phyloP scores from a whole-genome alignment of 2,113 vertebrate genomes.

The Tinamus guttatus region DNA sequence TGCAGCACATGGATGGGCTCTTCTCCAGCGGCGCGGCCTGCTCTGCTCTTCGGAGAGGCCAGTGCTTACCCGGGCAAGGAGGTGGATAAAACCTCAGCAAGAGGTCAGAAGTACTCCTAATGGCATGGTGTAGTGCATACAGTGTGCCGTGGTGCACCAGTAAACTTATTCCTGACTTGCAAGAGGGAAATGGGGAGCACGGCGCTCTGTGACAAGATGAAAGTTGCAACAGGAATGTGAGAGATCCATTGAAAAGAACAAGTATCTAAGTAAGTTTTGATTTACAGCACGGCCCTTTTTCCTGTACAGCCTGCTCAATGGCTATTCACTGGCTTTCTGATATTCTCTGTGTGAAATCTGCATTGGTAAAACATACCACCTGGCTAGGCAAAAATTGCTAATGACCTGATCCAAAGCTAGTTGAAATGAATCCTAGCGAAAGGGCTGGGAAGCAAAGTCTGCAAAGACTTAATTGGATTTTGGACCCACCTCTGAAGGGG shows the following conservation, averaged over 20 bases:
- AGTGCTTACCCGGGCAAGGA: not conserved
- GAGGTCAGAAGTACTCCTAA: not conserved
- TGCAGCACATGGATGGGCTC: not conserved
- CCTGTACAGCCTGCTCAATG: not conserved
- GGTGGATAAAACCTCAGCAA: not conserved
- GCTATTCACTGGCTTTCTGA: not conserved
- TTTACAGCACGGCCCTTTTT: not conserved
- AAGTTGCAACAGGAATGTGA: not conserved
- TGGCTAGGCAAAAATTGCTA: not conserved
- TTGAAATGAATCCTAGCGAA: constrained; percentile 4
- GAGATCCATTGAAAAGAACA: not conserved
- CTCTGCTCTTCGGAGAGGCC: not conserved
- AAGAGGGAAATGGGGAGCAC: not conserved
- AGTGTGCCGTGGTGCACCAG: not conserved
- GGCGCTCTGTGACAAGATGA: not conserved
- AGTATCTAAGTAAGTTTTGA: not conserved
- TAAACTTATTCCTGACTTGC: not conserved
- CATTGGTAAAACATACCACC: not conserved
- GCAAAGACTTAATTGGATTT: constrained; percentile 3
- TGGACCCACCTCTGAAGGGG: not conserved
- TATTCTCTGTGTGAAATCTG: not conserved
- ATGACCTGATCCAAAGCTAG: not conserved
- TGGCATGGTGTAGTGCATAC: not conserved
- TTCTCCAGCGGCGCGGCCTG: too few species aligned
- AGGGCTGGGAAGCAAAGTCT: not conserved